phyloP scores from a whole-genome alignment of 2,888 invertebrate genomes.

The Pyrrhia umbra region DNA sequence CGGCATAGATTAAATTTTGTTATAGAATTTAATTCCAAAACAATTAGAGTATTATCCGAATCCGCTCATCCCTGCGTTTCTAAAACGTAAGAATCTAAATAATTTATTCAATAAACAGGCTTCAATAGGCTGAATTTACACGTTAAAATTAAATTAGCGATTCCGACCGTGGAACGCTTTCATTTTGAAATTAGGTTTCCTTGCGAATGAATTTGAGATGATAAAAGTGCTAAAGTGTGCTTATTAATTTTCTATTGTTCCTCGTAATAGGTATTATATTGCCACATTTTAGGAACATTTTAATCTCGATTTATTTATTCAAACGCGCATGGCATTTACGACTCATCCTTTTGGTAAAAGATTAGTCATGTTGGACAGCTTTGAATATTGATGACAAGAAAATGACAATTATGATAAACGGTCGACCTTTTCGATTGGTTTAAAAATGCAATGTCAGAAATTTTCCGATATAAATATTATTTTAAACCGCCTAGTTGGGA shows the following conservation, averaged over 20 bases:
- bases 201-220: slow-evolving; percentile 59
- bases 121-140: slow-evolving; percentile 66
- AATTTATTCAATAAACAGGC: slow-evolving; percentile 68
- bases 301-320: slow-evolving; percentile 30
- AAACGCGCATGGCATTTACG: slow-evolving; percentile 15
- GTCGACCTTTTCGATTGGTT: background rate
- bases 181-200: slow-evolving; percentile 64
- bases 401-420: slow-evolving; percentile 3
- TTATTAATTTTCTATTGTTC: slow-evolving; percentile 58
- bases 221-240: slow-evolving; percentile 55
- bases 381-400: slow-evolving; percentile 9
- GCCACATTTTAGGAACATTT: slow-evolving; percentile 10
- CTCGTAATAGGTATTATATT: slow-evolving; percentile 15
- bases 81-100: slow-evolving; percentile 62
- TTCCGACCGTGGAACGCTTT: slow-evolving; percentile 60
- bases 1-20: slow-evolving; percentile 2
- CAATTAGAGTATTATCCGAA: slow-evolving; percentile 49
- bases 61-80: slow-evolving; percentile 48
- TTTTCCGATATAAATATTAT: background rate
- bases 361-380: slow-evolving; percentile 21
- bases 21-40: slow-evolving; percentile 43
- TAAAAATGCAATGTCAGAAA: slow-evolving; percentile 5
- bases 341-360: background rate
- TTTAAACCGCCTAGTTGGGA: background rate
- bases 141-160: slow-evolving; percentile 68